Conservation (phyloP, 1,140 invertebrate species). For the Orius insidiosus region DNA sequence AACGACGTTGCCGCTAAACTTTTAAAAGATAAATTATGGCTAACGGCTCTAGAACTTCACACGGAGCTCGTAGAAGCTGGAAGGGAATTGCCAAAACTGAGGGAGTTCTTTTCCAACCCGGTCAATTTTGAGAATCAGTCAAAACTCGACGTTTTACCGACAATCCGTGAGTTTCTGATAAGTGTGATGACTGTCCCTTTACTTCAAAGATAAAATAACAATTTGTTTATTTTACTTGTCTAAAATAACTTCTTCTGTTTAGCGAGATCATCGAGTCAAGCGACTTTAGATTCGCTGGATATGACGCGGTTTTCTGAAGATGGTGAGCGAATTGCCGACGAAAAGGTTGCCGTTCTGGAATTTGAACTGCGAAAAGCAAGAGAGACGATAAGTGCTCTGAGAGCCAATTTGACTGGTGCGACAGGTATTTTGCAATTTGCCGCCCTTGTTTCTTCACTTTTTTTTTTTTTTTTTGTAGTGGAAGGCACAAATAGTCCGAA, state of each 20-base stretch:
- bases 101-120: constrained; percentile 79
- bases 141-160: constrained; percentile 28
- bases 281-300: constrained; percentile 74
- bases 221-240: constrained; percentile 13
- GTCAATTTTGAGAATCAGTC: constrained; percentile 61
- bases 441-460: no score
- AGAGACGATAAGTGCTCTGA: constrained; percentile 68
- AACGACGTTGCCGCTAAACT: constrained; percentile 55
- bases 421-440: constrained; percentile 31
- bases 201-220: constrained; percentile 6
- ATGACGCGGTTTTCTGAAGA: constrained; percentile 80
- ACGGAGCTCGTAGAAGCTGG: constrained; percentile 70
- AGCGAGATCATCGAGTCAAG: constrained; percentile 74
- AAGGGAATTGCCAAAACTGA: constrained; percentile 54
- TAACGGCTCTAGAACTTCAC: constrained; percentile 74
- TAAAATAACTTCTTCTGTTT: constrained; percentile 18
- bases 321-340: constrained; percentile 54
- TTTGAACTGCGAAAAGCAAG: constrained; percentile 78
- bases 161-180: constrained; percentile 30
- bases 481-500: no score
- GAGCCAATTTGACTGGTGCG: constrained; percentile 64
- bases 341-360: constrained; percentile 66
- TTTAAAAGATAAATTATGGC: constrained; percentile 55
- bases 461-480: no score
- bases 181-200: constrained; percentile 5